A percentile compares a stretch with the other conserved stretches of the same genome.
Conservation (phyloP, 92 coral and sea anemone species). For the Zoanthus solanderi region DNA sequence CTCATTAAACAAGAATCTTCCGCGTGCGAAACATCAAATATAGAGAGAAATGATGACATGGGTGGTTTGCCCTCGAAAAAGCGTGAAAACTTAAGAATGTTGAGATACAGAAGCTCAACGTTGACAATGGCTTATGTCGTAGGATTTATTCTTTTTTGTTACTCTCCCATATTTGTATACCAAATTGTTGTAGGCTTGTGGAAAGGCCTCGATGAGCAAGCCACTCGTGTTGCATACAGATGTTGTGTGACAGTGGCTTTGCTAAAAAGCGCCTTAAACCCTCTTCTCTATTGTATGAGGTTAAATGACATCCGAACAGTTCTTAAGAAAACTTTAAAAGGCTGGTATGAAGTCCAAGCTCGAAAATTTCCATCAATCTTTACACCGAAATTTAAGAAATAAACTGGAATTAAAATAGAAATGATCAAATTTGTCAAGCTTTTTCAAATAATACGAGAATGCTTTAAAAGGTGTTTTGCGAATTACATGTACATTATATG, state of each 20-base stretch:
- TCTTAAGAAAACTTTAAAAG: constrained; percentile 5
- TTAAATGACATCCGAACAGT: constrained; percentile 1
- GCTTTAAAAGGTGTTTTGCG: too few species aligned
- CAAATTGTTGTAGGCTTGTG: constrained; percentile 24
- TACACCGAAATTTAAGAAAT: too few species aligned
- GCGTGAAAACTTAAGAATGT: constrained; percentile 3
- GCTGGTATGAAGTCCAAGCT: neutral
- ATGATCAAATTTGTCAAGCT: too few species aligned
- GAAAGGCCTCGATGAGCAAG: neutral
- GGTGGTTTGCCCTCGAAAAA: neutral
- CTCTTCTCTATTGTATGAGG: constrained; percentile 31
- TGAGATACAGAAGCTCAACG: constrained; percentile 28
- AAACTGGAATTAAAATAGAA: too few species aligned
- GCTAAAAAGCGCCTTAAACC: constrained; percentile 37
- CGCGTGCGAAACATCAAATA: neutral
- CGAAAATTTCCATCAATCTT: neutral
- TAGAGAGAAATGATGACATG: neutral
- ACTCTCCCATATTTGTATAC: constrained; percentile 27
- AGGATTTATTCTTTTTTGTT: constrained; percentile 7
- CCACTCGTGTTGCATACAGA: constrained; percentile 33
- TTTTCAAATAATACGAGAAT: too few species aligned
- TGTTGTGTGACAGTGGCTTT: constrained; percentile 32
- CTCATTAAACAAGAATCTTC: constrained; percentile 22
- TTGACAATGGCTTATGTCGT: constrained; percentile 38
- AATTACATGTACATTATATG: too few species aligned